Evolutionary conservation across 2,888 invertebrate genomes (phyloP).

Genomic region (Drosophila borealis): DNA sequence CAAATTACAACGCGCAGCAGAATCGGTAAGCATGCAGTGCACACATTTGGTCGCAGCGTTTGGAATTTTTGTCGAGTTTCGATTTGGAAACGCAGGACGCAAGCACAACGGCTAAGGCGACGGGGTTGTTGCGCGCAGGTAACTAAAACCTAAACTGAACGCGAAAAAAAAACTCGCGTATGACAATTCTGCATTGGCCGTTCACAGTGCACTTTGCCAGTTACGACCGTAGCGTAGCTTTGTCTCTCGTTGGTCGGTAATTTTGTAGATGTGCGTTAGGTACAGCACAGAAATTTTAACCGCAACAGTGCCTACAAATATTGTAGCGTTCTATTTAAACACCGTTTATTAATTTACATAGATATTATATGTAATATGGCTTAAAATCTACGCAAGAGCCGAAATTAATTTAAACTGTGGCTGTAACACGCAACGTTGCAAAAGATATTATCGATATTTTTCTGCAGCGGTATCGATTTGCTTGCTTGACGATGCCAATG

Average conservation of each 20-base stretch:
- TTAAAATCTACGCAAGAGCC: constrained; percentile 44
- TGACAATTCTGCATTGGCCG: constrained; percentile 65
- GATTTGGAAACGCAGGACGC: constrained; percentile 42
- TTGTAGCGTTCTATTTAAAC: neutral
- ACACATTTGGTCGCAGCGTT: constrained; percentile 32
- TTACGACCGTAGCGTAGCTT: constrained; percentile 70
- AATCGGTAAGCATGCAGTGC: neutral
- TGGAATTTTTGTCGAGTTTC: constrained; percentile 25
- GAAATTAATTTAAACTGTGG: constrained; percentile 77
- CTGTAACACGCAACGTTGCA: constrained; percentile 67
- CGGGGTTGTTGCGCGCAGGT: constrained; percentile 79
- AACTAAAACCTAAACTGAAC: constrained; percentile 77
- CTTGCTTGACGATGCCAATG: constrained; percentile 15
- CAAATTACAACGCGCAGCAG: constrained; percentile 28
- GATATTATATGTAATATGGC: constrained; percentile 8
- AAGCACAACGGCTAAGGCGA: constrained; percentile 45
- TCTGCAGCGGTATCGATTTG: constrained; percentile 17
- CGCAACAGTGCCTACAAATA: neutral
- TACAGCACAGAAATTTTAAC: constrained; percentile 5
- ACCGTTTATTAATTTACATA: constrained; percentile 15
- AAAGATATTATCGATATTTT: constrained; percentile 43
- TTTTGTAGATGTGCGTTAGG: constrained; percentile 11
- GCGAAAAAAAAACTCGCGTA: constrained; percentile 76
- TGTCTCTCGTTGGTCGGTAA: constrained; percentile 56
- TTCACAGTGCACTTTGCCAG: constrained; percentile 63